phyloP scores from a whole-genome alignment of 2,113 vertebrate species.

The Nettapus auritus region DNA sequence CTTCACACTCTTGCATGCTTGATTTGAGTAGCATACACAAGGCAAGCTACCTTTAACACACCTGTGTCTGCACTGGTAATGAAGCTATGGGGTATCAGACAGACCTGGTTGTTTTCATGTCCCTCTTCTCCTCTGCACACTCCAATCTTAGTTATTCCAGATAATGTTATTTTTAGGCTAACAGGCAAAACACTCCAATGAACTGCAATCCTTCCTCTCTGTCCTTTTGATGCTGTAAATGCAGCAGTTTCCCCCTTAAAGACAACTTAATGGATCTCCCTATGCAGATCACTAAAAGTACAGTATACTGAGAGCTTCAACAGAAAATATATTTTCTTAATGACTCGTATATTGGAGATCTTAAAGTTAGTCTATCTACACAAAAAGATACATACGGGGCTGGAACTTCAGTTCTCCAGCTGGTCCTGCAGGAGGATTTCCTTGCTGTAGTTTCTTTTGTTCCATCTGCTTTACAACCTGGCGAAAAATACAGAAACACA shows the following conservation, averaged over 20 bases:
- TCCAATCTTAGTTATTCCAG: neutral
- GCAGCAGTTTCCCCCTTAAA: neutral
- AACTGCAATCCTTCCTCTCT: neutral
- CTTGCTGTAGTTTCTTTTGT: conserved; percentile 87
- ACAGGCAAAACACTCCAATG: neutral
- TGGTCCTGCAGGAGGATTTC: conserved; percentile 78
- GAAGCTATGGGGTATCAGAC: neutral
- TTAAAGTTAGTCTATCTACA: neutral
- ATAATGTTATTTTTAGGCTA: neutral
- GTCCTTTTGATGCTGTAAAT: neutral
- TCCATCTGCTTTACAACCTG: conserved; percentile 95
- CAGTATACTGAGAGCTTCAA: neutral
- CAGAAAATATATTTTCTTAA: neutral
- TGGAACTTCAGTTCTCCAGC: conserved; percentile 79
- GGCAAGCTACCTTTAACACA: neutral
- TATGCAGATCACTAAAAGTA: neutral
- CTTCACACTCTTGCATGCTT: neutral
- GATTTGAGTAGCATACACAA: neutral
- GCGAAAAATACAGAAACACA: neutral
- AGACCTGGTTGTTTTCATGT: neutral
- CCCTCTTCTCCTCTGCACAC: neutral
- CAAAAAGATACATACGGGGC: conserved; percentile 72
- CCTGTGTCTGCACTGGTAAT: neutral
- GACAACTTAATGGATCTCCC: neutral
- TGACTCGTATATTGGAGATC: neutral